Evolutionary conservation across 2,113 vertebrate species (phyloP), one percentile per base, ranked within the genome.

Genomic region (Hippocampus barbouri): DNA sequence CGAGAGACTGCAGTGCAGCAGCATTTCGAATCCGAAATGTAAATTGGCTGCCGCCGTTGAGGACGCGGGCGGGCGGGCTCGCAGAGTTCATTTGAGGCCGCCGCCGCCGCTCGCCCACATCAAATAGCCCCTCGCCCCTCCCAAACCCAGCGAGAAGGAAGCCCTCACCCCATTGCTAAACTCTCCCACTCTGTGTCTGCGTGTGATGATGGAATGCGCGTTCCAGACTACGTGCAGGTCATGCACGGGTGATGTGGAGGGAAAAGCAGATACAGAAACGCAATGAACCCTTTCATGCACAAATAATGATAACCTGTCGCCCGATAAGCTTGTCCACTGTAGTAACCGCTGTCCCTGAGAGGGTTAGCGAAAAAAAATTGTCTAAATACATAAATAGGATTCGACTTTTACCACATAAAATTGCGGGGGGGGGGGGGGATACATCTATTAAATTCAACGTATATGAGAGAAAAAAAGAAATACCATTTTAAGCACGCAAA

Each of bases 41-140:
- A 84, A 87, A 87, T 85, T 62, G 16, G 65, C 75, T 65, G 0
- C 72, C 66, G 77, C 67, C 72, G 78, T 81, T 77, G 69, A 64
- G 75, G 23, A 77, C 75, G 15, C 1, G 49, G 38, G 16, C 23
- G 68, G 68, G 76, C 23, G 68, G 68, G 76, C 73, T 20, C 8
- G n/a, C 21, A 21, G 82, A 71, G 83, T 82, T 81, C 78, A 87
- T 80, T 73, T 85, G 76, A 85, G 86, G 86, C 78, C 78, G 68
- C 69, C 71, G 63, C 85, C 79, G 77, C 66, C 0, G 76, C 77
- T 85, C 81, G 47, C 74, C 71, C 8, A 81, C 83, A 80, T 85
- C 77, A 82, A 81, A 75, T 75, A 78, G 5, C 14, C 43, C 10
- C 60, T 25, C 30, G 30, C 16, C 38, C 20, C 34, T 20, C 20